A percentile compares a stretch with the other conserved stretches of the same genome.
Conservation (phyloP, 2,113 vertebrate species). For the Notiomystis cincta region DNA sequence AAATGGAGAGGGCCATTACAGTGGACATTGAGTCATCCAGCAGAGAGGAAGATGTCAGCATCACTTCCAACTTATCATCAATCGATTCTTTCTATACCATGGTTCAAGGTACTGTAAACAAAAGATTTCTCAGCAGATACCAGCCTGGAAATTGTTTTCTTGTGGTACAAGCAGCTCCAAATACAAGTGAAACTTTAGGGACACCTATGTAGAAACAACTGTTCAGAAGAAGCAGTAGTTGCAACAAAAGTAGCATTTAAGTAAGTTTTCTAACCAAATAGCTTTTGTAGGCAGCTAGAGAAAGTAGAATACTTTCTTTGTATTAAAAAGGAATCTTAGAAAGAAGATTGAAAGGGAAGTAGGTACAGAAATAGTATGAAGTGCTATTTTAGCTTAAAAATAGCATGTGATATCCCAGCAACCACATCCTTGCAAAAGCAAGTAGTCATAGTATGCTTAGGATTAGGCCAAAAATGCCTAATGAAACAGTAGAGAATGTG, state of each 20-base stretch:
- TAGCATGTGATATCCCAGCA: background rate
- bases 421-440: background rate
- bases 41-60: conserved; percentile 91
- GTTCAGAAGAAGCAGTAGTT: background rate
- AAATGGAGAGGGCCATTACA: conserved; percentile 87
- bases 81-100: conserved; percentile 92
- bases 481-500: background rate
- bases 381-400: background rate
- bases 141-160: background rate
- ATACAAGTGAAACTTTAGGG: background rate
- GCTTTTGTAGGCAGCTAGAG: background rate
- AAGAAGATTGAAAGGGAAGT: background rate
- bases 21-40: conserved; percentile 92
- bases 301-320: background rate
- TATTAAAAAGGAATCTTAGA: background rate
- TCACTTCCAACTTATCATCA: conserved; percentile 91
- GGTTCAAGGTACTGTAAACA: conserved; percentile 85
- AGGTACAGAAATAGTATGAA: background rate
- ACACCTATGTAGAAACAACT: background rate
- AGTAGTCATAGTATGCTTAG: background rate
- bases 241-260: background rate
- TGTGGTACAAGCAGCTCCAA: background rate
- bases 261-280: background rate
- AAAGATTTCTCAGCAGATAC: background rate
- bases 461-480: background rate